Base-by-base conservation (phyloP, 2,888 invertebrate genomes). In the Scaptomyza caliginosa region DNA sequence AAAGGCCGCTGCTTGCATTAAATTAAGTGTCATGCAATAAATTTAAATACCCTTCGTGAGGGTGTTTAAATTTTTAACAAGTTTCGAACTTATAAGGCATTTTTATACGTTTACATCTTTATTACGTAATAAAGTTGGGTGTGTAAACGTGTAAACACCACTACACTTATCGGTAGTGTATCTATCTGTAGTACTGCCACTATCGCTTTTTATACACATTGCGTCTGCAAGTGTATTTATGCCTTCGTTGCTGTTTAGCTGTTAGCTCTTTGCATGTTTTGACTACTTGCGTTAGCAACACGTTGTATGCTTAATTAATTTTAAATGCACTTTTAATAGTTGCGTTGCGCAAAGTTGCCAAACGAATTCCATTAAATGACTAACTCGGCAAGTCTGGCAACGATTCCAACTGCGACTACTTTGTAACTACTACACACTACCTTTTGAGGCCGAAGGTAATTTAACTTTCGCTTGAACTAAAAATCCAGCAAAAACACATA, bases 311-410 rank as follows among this genome's bases (percentile, higher is more conserved):
- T 73, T 82, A 79, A 87, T 84, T 87, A 79, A 86, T 74, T 86
- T 79, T 77, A 77, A 83, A 79, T 82, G 69, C 73, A 75, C 82
- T 84, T 80, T 85, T 87, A 77, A 74, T 77, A 79, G 72, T 78
- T 74, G 51, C 55, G 52, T 45, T 55, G 42, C 30, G 36, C 54
- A 56, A 64, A 72, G 58, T 69, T 58, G 42, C 23, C 39, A 42
- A 46, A 45, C 42, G 45, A 71, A 66, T 71, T 58, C 24, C 57
- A 63, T 63, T 38, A 51, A 67, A 67, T 38, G 73, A 58, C 55
- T 63, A 46, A 54, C 42, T 39, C 16, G n/a, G 21, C 16, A 30
- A 54, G 16, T 43, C 23, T 16, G 21, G 7, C 30, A 19, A n/a
- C n/a, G 16, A 24, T 19, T 11, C 16, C 13, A 32, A 32, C 32